Evolutionary conservation across 2,797 vertebrate species (phyloP).

Genomic region (Vipera latastei): DNA sequence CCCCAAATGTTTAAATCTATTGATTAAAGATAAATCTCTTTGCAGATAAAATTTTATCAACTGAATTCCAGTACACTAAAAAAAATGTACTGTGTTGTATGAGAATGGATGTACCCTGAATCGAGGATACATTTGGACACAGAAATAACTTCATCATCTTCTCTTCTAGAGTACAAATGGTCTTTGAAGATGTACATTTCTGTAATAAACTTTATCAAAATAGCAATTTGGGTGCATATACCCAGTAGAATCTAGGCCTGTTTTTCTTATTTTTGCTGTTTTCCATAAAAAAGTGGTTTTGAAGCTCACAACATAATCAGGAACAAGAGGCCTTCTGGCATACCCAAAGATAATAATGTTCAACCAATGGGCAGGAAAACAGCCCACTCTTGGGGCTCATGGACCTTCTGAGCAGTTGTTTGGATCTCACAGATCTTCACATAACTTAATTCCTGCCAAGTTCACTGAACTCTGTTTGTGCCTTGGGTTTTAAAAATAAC

Average conservation of each 20-base stretch:
- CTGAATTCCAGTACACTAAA: neutral
- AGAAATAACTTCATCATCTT: neutral
- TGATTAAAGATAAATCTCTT: neutral
- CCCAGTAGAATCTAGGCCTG: neutral
- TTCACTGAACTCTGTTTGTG: neutral
- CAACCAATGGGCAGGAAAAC: neutral
- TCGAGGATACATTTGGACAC: neutral
- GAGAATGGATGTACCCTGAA: neutral
- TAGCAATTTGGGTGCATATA: neutral
- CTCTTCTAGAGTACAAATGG: neutral
- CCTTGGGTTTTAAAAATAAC: neutral
- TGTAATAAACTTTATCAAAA: neutral
- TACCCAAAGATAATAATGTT: neutral
- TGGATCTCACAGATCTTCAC: neutral
- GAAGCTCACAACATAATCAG: neutral
- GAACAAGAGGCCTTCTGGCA: neutral
- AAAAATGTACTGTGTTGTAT: neutral
- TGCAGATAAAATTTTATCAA: neutral
- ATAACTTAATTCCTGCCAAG: neutral
- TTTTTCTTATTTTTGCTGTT: neutral
- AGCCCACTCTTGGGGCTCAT: neutral
- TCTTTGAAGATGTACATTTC: neutral
- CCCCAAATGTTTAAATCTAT: neutral
- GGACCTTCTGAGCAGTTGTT: neutral
- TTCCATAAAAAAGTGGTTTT: neutral